phyloP scores from a whole-genome alignment of 2,113 vertebrate species.

The Budorcas taxicolor region DNA sequence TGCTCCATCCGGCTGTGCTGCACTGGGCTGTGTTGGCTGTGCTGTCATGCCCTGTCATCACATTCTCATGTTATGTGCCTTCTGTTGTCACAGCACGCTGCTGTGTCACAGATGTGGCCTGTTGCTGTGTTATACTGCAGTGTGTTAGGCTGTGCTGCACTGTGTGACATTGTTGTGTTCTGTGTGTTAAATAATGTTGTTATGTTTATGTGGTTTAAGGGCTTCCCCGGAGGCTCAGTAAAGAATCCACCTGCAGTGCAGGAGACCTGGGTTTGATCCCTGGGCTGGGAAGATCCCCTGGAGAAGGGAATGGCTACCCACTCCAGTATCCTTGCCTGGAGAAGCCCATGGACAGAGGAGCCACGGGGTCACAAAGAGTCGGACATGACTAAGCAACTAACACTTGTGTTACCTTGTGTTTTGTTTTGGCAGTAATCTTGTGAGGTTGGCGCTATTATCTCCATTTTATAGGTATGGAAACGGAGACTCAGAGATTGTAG shows the following conservation, averaged over 20 bases:
- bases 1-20: not conserved
- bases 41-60: not conserved
- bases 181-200: not conserved
- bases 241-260: not conserved
- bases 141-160: not conserved
- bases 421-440: too few species aligned
- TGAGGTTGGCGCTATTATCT: not conserved
- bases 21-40: fast-evolving
- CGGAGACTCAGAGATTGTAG: not conserved
- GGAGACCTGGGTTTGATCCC: not conserved
- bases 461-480: not conserved
- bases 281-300: not conserved
- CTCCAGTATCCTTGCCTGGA: not conserved
- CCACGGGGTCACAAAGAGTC: not conserved
- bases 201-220: not conserved
- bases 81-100: not conserved
- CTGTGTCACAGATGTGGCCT: not conserved
- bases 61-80: not conserved
- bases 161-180: fast-evolving
- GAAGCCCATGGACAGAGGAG: not conserved
- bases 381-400: not conserved
- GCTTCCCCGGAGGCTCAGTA: not conserved
- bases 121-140: fast-evolving
- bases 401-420: fast-evolving
- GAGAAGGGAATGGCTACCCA: not conserved